phyloP scores from a whole-genome alignment of 2,888 invertebrate species.

The Drosophila anomelani region DNA sequence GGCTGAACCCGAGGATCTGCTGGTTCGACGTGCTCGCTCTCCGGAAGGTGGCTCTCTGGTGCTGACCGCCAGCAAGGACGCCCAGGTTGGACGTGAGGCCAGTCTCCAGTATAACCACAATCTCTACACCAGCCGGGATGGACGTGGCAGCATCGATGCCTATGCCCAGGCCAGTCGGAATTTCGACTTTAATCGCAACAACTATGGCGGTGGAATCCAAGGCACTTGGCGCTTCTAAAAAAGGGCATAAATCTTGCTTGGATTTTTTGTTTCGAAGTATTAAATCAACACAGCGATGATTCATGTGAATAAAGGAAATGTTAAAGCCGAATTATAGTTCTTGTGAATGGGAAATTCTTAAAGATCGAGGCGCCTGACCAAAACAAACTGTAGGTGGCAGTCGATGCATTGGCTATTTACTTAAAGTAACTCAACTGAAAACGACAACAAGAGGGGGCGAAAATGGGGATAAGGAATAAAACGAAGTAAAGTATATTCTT shows the following conservation, averaged over 20 bases:
- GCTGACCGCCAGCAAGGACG: conserved; percentile 50
- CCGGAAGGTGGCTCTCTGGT: conserved; percentile 59
- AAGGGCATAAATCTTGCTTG: background rate
- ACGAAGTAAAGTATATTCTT: background rate
- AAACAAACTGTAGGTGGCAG: conserved; percentile 31
- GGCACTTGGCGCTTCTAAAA: conserved; percentile 59
- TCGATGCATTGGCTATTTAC: conserved; percentile 27
- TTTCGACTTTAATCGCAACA: conserved; percentile 64
- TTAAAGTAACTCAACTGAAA: conserved; percentile 33
- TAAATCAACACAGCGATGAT: conserved; percentile 13
- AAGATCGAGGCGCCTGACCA: conserved; percentile 20
- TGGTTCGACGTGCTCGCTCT: conserved; percentile 49
- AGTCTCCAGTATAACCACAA: conserved; percentile 70
- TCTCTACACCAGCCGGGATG: conserved; percentile 64
- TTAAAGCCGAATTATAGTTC: conserved; percentile 1
- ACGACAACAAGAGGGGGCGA: conserved; percentile 18
- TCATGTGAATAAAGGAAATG: conserved; percentile 21
- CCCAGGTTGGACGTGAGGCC: conserved; percentile 57
- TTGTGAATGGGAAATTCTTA: background rate
- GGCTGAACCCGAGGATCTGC: background rate
- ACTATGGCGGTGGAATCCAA: conserved; percentile 60
- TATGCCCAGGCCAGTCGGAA: conserved; percentile 68
- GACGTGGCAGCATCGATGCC: conserved; percentile 68
- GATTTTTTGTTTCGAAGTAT: background rate
- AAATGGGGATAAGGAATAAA: background rate